Conservation (phyloP, 2,888 invertebrate genomes). For the Agrochola circellaris region DNA sequence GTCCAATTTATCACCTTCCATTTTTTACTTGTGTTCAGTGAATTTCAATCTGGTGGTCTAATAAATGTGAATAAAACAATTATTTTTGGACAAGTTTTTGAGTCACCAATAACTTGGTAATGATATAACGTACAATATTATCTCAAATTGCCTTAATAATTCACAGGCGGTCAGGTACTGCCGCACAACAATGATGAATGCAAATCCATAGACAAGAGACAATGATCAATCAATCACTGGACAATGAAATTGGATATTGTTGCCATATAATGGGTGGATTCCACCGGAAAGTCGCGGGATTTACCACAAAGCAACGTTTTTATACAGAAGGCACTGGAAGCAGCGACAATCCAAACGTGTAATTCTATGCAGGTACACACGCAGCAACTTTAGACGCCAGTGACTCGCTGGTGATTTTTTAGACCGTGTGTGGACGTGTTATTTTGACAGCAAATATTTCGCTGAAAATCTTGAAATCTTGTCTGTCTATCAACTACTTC, state of each 20-base stretch:
- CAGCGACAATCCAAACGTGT: too few relatives aligned
- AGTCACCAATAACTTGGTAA: not conserved
- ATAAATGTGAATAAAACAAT: constrained; percentile 39
- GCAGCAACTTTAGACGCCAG: too few relatives aligned
- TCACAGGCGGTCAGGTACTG: constrained; percentile 21
- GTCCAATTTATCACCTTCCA: constrained; percentile 86
- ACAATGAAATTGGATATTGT: constrained; percentile 4
- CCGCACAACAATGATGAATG: constrained; percentile 5
- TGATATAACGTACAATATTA: constrained; percentile 4
- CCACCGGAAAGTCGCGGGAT: not conserved
- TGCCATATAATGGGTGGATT: not conserved
- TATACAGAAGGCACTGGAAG: too few relatives aligned
- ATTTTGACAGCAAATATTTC: too few relatives aligned
- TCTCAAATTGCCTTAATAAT: constrained; percentile 2
- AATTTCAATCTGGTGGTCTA: constrained; percentile 28
- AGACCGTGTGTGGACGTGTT: too few relatives aligned
- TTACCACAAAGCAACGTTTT: not conserved
- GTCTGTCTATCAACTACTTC: too few relatives aligned
- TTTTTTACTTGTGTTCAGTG: constrained; percentile 63
- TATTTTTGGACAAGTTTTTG: constrained; percentile 11
- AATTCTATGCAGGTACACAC: too few relatives aligned
- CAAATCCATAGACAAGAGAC: not conserved
- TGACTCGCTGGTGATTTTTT: too few relatives aligned
- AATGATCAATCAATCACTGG: not conserved
- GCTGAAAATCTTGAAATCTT: too few relatives aligned